Evolutionary conservation across 2,888 invertebrate genomes (phyloP), one percentile per base, ranked within the genome.

Genomic region (Stomorhina lunata): DNA sequence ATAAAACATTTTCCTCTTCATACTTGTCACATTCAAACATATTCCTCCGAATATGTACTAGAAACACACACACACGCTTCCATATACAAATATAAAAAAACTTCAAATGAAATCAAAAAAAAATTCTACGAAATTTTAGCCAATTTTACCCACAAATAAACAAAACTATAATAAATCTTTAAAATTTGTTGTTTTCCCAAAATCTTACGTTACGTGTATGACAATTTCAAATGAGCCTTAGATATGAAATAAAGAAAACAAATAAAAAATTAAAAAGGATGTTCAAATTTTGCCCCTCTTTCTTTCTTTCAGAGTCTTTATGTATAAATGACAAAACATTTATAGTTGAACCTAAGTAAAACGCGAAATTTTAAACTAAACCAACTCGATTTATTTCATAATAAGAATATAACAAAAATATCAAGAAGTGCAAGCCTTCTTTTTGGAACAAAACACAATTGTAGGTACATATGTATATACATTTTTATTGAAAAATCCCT

Each of bases 1-100:
- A 66, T 76, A 66, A 76, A 76, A 76, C 59, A 48, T 66, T n/a
- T 34, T 40, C 15, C 20, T 57, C 12, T 20, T 20, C 29, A 15
- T 45, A 12, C 2, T 34, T 15, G 53, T 29, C 53, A 29, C 15
- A 53, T 15, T n/a, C n/a, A n/a, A n/a, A n/a, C n/a, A n/a, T n/a
- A n/a, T n/a, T n/a, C n/a, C n/a, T n/a, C n/a, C n/a, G n/a, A n/a
- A n/a, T n/a, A n/a, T n/a, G n/a, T n/a, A n/a, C n/a, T n/a, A n/a
- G n/a, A n/a, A n/a, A n/a, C n/a, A n/a, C n/a, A n/a, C n/a, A 27
- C 29, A n/a, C 15, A 2, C 15, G 1, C 10, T 9, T 45, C 9
- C 17, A 15, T 34, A 20, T n/a, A 22, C 20, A 22, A 10, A 22
- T 15, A 29, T 15, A 29, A 29, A 55, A 55, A 55, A 29, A 53